A percentile compares a stretch with the other conserved stretches of the same genome.
These are phyloP conservation scores for Melopsittacus undulatus DNA, from an alignment of 2,797 vertebrate genomes.

Conservation along the genomic window DNA sequence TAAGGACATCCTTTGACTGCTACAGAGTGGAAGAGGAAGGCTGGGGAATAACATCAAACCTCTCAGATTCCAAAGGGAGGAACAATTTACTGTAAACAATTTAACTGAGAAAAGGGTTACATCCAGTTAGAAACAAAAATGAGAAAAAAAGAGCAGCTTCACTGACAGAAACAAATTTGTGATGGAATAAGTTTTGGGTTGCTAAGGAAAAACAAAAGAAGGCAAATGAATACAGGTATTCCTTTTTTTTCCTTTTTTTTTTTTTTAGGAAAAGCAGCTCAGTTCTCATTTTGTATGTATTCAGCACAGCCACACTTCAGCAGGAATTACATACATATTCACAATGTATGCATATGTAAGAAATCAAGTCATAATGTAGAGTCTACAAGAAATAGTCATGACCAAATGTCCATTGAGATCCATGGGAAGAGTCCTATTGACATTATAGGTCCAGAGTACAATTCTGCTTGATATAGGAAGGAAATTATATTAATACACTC, in stretches of 20 bases:
- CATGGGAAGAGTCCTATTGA: neutral
- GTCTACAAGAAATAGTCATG: neutral
- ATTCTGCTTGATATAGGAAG: neutral
- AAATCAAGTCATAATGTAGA: neutral
- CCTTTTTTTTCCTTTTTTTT: neutral
- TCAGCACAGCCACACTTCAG: neutral
- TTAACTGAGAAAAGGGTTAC: neutral
- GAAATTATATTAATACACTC: neutral
- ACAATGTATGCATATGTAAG: neutral
- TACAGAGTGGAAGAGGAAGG: neutral
- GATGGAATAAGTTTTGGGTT: neutral
- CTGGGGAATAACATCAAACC: neutral
- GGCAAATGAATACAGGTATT: neutral
- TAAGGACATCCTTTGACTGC: conserved; percentile 17
- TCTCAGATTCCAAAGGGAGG: neutral
- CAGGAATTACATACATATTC: neutral
- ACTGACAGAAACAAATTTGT: neutral
- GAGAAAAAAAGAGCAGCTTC: neutral
- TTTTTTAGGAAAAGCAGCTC: neutral
- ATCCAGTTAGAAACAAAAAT: neutral
- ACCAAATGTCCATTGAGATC: neutral
- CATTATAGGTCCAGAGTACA: neutral
- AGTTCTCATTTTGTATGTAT: neutral
- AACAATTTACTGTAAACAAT: neutral
- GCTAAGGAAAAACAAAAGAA: neutral